Base-by-base conservation (phyloP, 2,888 invertebrate genomes). In the Esperia sulphurella region DNA sequence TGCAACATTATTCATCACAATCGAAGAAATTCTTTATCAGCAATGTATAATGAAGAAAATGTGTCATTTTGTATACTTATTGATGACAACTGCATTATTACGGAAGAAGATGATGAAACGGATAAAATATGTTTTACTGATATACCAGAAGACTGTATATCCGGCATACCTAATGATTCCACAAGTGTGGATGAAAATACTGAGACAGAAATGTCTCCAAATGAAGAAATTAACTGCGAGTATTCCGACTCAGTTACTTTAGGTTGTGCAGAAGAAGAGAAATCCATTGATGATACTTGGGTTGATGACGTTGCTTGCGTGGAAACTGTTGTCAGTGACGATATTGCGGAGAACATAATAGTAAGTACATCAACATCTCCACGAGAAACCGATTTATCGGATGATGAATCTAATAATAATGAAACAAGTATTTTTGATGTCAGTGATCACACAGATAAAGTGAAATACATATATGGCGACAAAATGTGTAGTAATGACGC, bases 301-400 rank as follows among this genome's bases (percentile, higher is more conserved):
- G 78, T 89, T 33, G 84, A 87, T 47, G 83, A 88, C 56, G 76
- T 90, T 12, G 88, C 76, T 35, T 88, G 85, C 61, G 73, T 86
- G 38, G 90, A 90, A 68, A 89, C 88, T 21, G 81, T 90, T 49
- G 78, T 84, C 28, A 84, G 79, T 55, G 90, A 90, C 41, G 83
- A 90, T 48, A 68, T 85, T 37, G 78, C 74, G 31, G 86, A 84
- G 67, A 78, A 86, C 54, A 71, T 80, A 48, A 69, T 72, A 51
- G 75, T 79, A 44, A 75, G 74, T 59, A 65, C 61, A 8, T 64
- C 69, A 35, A 58, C 65, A 14, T 77, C 79, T 33, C 76, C 79
- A 39, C 75, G 68, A 59, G 58, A 58, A 38, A 50, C 49, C 5
- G 57, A 72, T 53, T 53, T 58, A 37, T 55, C 60, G 21, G 68